These are phyloP conservation scores for Eutrigla gurnardus DNA, from an alignment of 2,797 vertebrate species.

Conservation along the genomic window DNA sequence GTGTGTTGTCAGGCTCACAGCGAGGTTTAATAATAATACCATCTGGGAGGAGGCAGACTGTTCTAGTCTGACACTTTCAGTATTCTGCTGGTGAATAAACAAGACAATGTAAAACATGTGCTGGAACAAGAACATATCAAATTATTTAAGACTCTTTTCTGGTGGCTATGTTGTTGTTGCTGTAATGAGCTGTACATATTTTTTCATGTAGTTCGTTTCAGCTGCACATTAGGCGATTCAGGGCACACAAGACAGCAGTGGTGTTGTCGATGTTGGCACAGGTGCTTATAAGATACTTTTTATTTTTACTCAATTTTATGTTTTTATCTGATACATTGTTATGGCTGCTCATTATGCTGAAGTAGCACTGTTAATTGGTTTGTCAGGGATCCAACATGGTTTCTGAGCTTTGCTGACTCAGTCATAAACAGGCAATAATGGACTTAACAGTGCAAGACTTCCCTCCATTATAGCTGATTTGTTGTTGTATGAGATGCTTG, in stretches of 20 bases:
- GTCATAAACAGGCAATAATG: slow-evolving; percentile 65
- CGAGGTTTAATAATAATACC: slow-evolving; percentile 79
- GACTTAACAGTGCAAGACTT: slow-evolving; percentile 52
- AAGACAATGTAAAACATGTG: slow-evolving; percentile 66
- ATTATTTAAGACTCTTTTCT: slow-evolving; percentile 56
- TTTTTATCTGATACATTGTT: slow-evolving; percentile 62
- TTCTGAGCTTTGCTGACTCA: slow-evolving; percentile 65
- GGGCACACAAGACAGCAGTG: slow-evolving; percentile 4
- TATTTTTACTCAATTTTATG: slow-evolving; percentile 45
- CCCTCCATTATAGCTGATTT: slow-evolving; percentile 49
- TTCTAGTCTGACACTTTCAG: slow-evolving; percentile 63
- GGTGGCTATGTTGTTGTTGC: slow-evolving; percentile 42
- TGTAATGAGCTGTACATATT: slow-evolving; percentile 14
- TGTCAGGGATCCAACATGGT: slow-evolving; percentile 65
- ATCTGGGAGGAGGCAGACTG: slow-evolving; percentile 77
- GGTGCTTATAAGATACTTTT: slow-evolving; percentile 43
- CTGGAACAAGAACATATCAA: slow-evolving; percentile 47
- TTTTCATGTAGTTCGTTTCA: slow-evolving; percentile 10
- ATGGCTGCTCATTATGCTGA: slow-evolving; percentile 61
- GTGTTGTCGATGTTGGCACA: slow-evolving; percentile 3
- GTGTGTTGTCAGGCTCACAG: slow-evolving; percentile 60
- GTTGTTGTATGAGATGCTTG: slow-evolving; percentile 40
- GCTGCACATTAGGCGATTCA: background rate
- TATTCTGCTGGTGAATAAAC: slow-evolving; percentile 53
- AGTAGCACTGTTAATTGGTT: slow-evolving; percentile 65